phyloP scores from a whole-genome alignment of 2,113 vertebrate species.

The Platysteira castanea region DNA sequence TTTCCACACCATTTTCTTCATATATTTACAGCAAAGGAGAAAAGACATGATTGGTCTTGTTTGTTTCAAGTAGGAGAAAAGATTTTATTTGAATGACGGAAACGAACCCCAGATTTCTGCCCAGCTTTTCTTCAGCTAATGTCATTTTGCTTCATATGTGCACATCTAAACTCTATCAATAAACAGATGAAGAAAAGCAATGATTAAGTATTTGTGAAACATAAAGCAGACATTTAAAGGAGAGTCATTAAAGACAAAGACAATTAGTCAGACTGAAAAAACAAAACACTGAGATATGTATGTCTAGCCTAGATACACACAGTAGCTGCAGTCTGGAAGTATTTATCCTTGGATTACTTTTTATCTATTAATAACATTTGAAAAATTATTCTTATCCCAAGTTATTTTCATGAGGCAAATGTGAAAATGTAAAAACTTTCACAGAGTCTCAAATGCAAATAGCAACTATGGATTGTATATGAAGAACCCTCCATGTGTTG shows the following conservation, averaged over 20 bases:
- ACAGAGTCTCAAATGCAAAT: not conserved
- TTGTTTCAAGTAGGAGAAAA: not conserved
- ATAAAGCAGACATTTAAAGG: slow-evolving; percentile 50
- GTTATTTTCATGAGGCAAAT: slow-evolving; percentile 53
- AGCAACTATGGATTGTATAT: not conserved
- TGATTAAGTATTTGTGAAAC: slow-evolving; percentile 63
- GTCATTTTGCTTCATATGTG: not conserved
- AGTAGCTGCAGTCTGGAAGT: slow-evolving; percentile 62
- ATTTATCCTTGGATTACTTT: slow-evolving; percentile 62
- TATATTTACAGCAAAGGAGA: not conserved
- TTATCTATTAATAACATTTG: slow-evolving; percentile 67
- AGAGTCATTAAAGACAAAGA: slow-evolving; percentile 64
- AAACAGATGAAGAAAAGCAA: slow-evolving; percentile 45
- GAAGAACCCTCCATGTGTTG: not conserved
- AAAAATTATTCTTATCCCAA: slow-evolving; percentile 15
- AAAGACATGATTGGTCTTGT: not conserved
- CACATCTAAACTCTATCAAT: slow-evolving; percentile 1
- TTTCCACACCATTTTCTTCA: not conserved
- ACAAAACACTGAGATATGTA: slow-evolving; percentile 48
- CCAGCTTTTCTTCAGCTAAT: not conserved
- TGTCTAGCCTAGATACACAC: slow-evolving; percentile 62
- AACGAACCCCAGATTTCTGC: not conserved
- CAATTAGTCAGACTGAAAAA: slow-evolving; percentile 67
- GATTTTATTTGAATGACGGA: not conserved
- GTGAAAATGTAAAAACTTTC: not conserved